Evolutionary conservation across 2,888 invertebrate genomes (phyloP), one percentile per base, ranked within the genome.

Genomic region (Pristionchus maxplancki): DNA sequence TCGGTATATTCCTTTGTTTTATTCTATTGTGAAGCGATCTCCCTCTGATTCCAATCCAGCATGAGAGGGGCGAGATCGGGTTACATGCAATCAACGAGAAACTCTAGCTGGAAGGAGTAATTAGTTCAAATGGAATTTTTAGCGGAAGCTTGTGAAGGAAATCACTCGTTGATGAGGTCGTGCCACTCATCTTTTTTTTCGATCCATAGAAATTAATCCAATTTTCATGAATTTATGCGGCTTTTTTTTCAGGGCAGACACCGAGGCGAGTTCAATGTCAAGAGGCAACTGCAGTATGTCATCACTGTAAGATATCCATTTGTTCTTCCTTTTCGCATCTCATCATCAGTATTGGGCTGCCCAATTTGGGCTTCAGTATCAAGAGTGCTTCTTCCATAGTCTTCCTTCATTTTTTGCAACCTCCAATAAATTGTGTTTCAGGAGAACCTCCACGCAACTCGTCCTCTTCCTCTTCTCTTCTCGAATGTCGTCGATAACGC

Each of bases 241-340:
- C n/a, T n/a, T n/a, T n/a, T n/a, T n/a, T 86, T 64, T 3, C 48
- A 87, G 87, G 67, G 74, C 4, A 48, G 48, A 11, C 50, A 74
- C 48, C 11, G 15, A 20, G 48, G 74, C 34, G 87, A 87, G 71
- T 50, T 24, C 74, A 40, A 50, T 37, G 64, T 87, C 74, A 50
- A 34, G 48, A 44, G 89, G 74, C 92, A 93, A 64, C 88, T 92
- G 88, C 90, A 90, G 82, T 91, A 92, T 71, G 71, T 88, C 37
- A 91, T 92, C 31, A 90, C 90, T 86, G 93, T 92, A 81, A 90
- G 92, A 67, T 67, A 11, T 64, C 20, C 62, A 24, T 64, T 28
- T 64, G 31, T 13, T 31, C 1, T 67, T 34, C 31, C n/a, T 31
- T 67, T 28, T 31, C 28, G 24, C 20, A 62, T 24, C 9, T 1